A percentile compares a stretch with the other conserved stretches of the same genome.
Evolutionary conservation across 1,140 invertebrate species (phyloP).

Genomic region (Listronotus oregonensis): DNA sequence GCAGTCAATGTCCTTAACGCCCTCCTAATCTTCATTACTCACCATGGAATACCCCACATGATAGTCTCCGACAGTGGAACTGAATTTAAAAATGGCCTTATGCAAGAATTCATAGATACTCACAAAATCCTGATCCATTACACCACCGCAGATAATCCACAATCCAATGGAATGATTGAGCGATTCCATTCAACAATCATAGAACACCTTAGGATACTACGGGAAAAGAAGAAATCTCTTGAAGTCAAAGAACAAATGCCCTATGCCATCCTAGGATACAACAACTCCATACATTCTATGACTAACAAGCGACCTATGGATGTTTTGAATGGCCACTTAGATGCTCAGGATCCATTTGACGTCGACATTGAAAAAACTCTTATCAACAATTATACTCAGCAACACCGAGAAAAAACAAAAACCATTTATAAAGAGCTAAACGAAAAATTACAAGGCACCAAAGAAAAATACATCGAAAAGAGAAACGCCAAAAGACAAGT

Average conservation of each 20-base stretch:
- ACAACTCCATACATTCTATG: slow-evolving; percentile 37
- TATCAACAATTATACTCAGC: too few relatives aligned
- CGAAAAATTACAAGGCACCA: too few relatives aligned
- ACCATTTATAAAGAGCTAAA: too few relatives aligned
- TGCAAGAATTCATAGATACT: slow-evolving; percentile 38
- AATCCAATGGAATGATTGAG: slow-evolving; percentile 37
- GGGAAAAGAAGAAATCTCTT: slow-evolving; percentile 23
- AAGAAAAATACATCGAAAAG: too few relatives aligned
- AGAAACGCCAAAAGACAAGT: too few relatives aligned
- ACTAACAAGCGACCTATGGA: slow-evolving; percentile 34
- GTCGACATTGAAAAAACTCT: too few relatives aligned
- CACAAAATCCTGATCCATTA: slow-evolving; percentile 23
- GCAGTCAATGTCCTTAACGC: slow-evolving; percentile 29
- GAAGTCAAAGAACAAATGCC: slow-evolving; percentile 21
- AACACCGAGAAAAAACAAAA: too few relatives aligned
- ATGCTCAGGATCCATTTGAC: slow-evolving; percentile 14
- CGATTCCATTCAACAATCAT: slow-evolving; percentile 42
- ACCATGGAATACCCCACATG: too few relatives aligned
- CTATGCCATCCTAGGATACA: slow-evolving; percentile 34
- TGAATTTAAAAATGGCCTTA: slow-evolving; percentile 34
- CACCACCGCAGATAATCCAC: slow-evolving; percentile 31
- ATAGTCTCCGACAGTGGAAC: too few relatives aligned
- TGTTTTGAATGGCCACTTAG: slow-evolving; percentile 20
- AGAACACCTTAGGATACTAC: slow-evolving; percentile 40
- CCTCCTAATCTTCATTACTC: slow-evolving; percentile 32